Evolutionary conservation across 1,140 invertebrate species (phyloP).

Genomic region (Dendrolimus punctatus): DNA sequence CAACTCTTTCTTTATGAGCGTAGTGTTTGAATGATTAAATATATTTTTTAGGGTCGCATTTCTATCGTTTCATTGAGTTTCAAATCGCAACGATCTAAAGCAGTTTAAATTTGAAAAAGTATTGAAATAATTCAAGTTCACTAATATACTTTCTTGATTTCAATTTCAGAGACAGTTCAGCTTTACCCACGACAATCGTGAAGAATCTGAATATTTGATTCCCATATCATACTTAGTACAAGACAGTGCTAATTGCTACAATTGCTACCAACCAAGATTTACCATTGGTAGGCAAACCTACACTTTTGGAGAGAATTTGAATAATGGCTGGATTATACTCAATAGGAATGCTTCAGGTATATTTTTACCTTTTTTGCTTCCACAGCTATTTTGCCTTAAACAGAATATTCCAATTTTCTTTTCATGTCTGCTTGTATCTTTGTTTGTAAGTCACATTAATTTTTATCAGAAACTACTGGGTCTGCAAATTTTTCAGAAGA

Average conservation of each 20-base stretch:
- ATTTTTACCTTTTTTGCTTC: conserved; percentile 1
- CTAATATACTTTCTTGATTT: conserved; percentile 5
- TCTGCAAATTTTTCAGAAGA: too few relatives aligned
- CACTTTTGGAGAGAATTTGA: conserved; percentile 50
- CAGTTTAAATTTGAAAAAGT: not conserved
- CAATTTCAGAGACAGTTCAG: conserved; percentile 47
- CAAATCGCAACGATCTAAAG: not conserved
- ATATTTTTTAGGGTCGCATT: too few relatives aligned
- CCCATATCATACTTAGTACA: conserved; percentile 55
- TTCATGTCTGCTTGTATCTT: too few relatives aligned
- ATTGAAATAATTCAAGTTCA: not conserved
- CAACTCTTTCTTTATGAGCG: too few relatives aligned
- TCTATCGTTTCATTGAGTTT: too few relatives aligned
- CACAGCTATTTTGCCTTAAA: not conserved
- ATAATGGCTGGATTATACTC: conserved; percentile 58
- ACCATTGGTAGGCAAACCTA: conserved; percentile 48
- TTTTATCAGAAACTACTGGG: too few relatives aligned
- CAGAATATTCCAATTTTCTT: not conserved
- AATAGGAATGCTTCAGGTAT: conserved; percentile 55
- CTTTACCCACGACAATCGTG: conserved; percentile 28
- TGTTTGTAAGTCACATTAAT: too few relatives aligned
- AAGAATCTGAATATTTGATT: conserved; percentile 44
- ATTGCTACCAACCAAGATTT: conserved; percentile 54
- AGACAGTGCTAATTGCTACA: conserved; percentile 49
- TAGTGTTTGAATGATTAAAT: too few relatives aligned